Conservation (phyloP, 2,888 invertebrate species). For the Lacanobia oleracea region DNA sequence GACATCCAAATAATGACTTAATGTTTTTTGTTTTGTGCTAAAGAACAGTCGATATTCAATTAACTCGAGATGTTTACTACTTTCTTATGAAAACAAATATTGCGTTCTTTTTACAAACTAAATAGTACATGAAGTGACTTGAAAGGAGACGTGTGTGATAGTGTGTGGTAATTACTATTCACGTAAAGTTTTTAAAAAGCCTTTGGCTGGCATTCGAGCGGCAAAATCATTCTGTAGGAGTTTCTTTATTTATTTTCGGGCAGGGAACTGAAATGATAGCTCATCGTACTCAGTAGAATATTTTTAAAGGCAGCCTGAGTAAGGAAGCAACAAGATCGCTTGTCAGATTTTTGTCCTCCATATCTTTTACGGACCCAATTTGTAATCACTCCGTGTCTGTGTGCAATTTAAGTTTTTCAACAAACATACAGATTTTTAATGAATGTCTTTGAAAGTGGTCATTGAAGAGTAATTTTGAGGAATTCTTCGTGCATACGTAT, state of each 20-base stretch:
- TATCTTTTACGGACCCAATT: background rate
- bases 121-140: background rate
- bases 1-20: background rate
- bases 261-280: background rate
- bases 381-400: background rate
- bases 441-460: background rate
- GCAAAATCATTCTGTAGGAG: background rate
- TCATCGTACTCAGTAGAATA: background rate
- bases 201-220: too few relatives aligned
- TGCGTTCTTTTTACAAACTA: background rate
- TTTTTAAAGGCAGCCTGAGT: background rate
- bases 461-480: background rate
- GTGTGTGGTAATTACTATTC: background rate
- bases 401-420: background rate
- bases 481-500: background rate
- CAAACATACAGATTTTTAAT: background rate
- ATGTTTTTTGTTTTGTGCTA: background rate
- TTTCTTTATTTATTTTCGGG: too few relatives aligned
- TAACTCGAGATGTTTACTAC: background rate
- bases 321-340: background rate
- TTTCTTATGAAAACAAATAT: constrained; percentile 1
- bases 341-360: background rate
- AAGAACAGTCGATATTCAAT: background rate
- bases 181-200: background rate
- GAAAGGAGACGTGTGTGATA: background rate